Evolutionary conservation across 2,113 vertebrate species (phyloP).

Genomic region (Pseudorhombus dupliciocellatus): DNA sequence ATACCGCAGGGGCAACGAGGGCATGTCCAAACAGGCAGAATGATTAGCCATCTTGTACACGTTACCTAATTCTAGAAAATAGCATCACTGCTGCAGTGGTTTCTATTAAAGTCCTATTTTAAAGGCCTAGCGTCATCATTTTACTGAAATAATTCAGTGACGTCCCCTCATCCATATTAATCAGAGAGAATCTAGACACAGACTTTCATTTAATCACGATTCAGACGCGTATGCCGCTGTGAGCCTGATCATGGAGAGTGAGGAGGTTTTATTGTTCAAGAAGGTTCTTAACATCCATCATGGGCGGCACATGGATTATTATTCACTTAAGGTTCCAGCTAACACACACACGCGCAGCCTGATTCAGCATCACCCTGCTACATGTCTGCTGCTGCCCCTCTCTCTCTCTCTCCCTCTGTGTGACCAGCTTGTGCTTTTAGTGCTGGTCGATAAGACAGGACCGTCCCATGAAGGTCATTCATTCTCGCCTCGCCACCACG

Average conservation of each 20-base stretch:
- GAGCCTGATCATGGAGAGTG: not conserved
- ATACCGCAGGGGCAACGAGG: too few relatives aligned
- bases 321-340: not conserved
- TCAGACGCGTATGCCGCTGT: not conserved
- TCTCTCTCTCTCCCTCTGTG: too few relatives aligned
- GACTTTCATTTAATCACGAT: not conserved
- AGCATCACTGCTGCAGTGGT: too few relatives aligned
- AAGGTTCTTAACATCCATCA: not conserved
- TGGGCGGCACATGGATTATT: too few relatives aligned
- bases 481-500: constrained; percentile 26
- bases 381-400: constrained; percentile 28
- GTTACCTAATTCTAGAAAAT: not conserved
- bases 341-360: not conserved
- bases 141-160: not conserved
- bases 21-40: not conserved
- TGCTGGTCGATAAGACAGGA: constrained; percentile 54
- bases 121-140: too few relatives aligned
- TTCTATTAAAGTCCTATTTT: too few relatives aligned
- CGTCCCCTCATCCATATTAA: not conserved
- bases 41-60: not conserved
- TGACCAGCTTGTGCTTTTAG: constrained; percentile 51
- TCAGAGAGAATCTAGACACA: not conserved
- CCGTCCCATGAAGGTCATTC: constrained; percentile 58
- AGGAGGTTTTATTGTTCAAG: not conserved
- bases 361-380: constrained; percentile 12